These are phyloP conservation scores for Drosophila hamatofila DNA, from an alignment of 2,888 invertebrate species.

Conservation along the genomic window DNA sequence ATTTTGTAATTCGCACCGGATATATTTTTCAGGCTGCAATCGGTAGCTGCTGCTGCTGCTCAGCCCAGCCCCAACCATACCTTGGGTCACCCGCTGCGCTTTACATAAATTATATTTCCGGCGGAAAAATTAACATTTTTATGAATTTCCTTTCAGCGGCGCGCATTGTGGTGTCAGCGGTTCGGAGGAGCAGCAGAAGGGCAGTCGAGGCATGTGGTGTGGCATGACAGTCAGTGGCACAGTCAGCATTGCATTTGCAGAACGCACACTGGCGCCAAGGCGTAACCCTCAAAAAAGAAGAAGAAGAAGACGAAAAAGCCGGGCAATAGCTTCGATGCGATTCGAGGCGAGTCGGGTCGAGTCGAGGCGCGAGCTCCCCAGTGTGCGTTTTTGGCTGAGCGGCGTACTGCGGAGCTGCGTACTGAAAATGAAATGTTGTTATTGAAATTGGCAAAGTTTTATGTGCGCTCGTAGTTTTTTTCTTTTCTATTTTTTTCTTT, in stretches of 20 bases:
- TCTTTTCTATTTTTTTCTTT: conserved; percentile 39
- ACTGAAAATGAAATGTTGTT: conserved; percentile 78
- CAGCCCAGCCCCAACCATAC: conserved; percentile 38
- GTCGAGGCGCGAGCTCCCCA: conserved; percentile 51
- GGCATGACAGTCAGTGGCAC: conserved; percentile 42
- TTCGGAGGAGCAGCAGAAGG: background rate
- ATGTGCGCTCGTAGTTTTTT: conserved; percentile 71
- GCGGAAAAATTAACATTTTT: conserved; percentile 81
- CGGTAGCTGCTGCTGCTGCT: conserved; percentile 29
- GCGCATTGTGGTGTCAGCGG: conserved; percentile 73
- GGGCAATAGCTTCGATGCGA: conserved; percentile 48
- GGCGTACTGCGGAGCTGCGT: conserved; percentile 53
- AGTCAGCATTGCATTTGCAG: conserved; percentile 47
- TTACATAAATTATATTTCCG: conserved; percentile 82
- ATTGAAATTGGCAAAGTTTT: conserved; percentile 80
- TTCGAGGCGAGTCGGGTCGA: conserved; percentile 8
- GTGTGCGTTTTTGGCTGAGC: conserved; percentile 54
- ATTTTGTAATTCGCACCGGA: conserved; percentile 77
- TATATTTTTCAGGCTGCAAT: conserved; percentile 71
- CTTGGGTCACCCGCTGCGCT: conserved; percentile 77
- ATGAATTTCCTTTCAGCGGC: conserved; percentile 80
- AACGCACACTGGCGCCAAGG: conserved; percentile 77
- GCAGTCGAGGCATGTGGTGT: conserved; percentile 13
- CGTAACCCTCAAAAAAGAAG: conserved; percentile 20
- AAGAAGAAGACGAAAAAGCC: background rate